Evolutionary conservation across 2,113 vertebrate species (phyloP).

Genomic region (Paradisaea rubra): DNA sequence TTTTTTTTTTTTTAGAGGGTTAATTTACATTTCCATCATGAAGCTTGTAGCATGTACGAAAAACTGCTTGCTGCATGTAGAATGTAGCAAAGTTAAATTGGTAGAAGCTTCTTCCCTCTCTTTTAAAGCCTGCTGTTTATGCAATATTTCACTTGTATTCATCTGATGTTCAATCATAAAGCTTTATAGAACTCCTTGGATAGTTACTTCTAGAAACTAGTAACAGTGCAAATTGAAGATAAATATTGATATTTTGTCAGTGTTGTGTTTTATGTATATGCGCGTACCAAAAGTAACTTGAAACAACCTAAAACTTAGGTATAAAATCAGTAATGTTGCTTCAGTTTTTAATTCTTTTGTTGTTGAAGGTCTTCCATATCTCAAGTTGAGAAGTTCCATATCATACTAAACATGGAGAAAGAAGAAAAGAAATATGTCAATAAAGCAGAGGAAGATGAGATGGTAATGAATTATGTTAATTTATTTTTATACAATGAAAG

Average conservation of each 20-base stretch:
- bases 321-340: not conserved
- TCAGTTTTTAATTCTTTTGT: not conserved
- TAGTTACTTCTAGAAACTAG: not conserved
- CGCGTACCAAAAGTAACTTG: not conserved
- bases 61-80: not conserved
- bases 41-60: not conserved
- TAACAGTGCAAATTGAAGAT: not conserved
- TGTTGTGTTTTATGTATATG: not conserved
- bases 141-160: not conserved
- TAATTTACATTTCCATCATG: not conserved
- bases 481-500: not conserved
- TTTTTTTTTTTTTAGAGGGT: not conserved
- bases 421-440: slow-evolving; percentile 87
- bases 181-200: not conserved
- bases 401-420: slow-evolving; percentile 84
- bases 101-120: not conserved
- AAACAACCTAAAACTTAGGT: not conserved
- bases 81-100: not conserved
- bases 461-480: slow-evolving; percentile 72
- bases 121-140: not conserved
- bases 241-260: not conserved
- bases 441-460: slow-evolving; percentile 92
- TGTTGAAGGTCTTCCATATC: slow-evolving; percentile 55
- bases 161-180: not conserved
- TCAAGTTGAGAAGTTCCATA: slow-evolving; percentile 33